phyloP scores from a whole-genome alignment of 1,140 invertebrate species.

The Drosophila nikananu region DNA sequence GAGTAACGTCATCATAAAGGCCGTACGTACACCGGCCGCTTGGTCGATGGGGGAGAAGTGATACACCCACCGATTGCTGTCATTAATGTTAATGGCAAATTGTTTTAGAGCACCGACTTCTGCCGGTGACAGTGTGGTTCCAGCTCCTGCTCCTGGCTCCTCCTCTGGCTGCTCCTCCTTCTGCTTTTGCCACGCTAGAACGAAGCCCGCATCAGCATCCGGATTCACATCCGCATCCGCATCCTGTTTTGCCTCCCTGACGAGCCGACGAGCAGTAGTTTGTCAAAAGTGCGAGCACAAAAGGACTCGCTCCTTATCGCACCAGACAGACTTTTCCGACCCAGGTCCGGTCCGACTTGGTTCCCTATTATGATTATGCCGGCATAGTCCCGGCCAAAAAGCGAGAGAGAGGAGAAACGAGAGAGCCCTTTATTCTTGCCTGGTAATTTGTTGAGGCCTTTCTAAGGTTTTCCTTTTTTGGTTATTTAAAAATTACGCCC shows the following conservation, averaged over 20 bases:
- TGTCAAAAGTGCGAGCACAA: constrained; percentile 46
- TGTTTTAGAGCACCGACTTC: constrained; percentile 51
- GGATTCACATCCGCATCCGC: background rate
- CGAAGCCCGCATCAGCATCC: constrained; percentile 5
- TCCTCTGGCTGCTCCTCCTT: too few species aligned
- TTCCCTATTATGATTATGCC: constrained; percentile 35
- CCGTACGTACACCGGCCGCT: background rate
- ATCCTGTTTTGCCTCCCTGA: constrained; percentile 20
- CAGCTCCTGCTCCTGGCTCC: background rate
- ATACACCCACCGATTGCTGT: constrained; percentile 47
- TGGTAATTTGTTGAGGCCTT: constrained; percentile 1
- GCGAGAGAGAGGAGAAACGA: background rate
- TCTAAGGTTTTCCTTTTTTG: constrained; percentile 14
- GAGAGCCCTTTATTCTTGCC: constrained; percentile 15
- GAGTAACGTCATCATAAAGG: constrained; percentile 75
- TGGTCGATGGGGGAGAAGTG: background rate
- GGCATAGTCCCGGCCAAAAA: constrained; percentile 9
- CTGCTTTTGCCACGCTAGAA: background rate
- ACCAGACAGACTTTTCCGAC: constrained; percentile 42
- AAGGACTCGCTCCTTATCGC: constrained; percentile 35
- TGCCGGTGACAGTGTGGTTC: constrained; percentile 39
- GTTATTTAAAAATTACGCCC: constrained; percentile 20
- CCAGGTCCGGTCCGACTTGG: background rate
- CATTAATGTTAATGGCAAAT: constrained; percentile 58
- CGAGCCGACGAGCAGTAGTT: constrained; percentile 14